phyloP scores from a whole-genome alignment of 2,797 vertebrate genomes.

The Limnodromus scolopaceus region DNA sequence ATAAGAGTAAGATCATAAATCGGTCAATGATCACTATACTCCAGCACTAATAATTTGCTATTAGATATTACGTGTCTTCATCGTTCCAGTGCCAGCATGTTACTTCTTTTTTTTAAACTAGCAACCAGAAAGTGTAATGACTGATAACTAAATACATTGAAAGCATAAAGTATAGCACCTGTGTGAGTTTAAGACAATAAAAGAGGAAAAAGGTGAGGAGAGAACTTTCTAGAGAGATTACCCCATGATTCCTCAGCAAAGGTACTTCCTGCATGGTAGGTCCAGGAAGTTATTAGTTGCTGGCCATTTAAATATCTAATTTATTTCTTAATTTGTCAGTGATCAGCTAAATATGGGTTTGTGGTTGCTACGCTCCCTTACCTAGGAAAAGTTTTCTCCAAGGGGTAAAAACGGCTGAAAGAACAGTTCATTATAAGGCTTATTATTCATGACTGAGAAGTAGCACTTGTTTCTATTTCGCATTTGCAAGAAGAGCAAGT shows the following conservation, averaged over 20 bases:
- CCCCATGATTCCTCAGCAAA: background rate
- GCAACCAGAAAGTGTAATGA: background rate
- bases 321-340: background rate
- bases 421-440: background rate
- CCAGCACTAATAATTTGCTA: background rate
- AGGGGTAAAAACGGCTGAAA: background rate
- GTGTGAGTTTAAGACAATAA: background rate
- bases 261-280: background rate
- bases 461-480: background rate
- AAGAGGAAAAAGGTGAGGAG: background rate
- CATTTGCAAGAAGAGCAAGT: background rate
- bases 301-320: background rate
- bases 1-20: background rate
- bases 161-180: background rate
- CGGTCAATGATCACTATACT: background rate
- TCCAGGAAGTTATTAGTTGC: background rate
- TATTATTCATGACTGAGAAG: background rate
- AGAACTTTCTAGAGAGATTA: background rate
- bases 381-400: background rate
- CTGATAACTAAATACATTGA: background rate
- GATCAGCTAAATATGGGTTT: background rate
- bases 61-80: background rate
- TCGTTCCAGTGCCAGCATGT: background rate
- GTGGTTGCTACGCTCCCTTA: background rate
- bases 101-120: background rate